phyloP scores from a whole-genome alignment of 2,113 vertebrate species.

The Pituophis catenifer region DNA sequence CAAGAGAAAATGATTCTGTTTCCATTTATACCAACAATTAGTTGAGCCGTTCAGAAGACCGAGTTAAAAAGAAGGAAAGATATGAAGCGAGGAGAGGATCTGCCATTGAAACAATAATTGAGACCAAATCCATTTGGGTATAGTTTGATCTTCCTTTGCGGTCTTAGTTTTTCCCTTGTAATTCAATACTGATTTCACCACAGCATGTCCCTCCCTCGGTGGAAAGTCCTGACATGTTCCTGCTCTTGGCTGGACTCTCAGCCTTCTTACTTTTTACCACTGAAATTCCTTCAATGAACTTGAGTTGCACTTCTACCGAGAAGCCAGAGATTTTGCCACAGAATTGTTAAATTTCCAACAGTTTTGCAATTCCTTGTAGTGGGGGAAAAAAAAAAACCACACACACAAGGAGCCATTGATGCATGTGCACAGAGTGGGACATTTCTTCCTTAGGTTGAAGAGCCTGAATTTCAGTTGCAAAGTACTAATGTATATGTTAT shows the following conservation, averaged over 20 bases:
- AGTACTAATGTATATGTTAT: conserved; percentile 28
- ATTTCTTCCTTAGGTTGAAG: neutral
- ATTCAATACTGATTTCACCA: neutral
- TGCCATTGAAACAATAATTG: neutral
- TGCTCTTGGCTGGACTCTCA: neutral
- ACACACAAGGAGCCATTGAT: neutral
- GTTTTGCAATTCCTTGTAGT: neutral
- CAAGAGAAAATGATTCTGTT: neutral
- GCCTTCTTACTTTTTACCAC: neutral
- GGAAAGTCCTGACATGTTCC: neutral
- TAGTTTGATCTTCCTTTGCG: neutral
- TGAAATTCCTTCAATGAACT: accelerated
- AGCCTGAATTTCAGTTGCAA: neutral
- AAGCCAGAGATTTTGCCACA: neutral
- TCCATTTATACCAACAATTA: neutral
- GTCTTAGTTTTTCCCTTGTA: neutral
- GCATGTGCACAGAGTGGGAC: neutral
- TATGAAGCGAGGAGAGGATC: neutral
- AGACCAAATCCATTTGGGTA: neutral
- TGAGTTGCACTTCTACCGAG: neutral
- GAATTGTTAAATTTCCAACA: neutral
- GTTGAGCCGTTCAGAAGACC: neutral
- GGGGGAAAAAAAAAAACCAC: too few species aligned
- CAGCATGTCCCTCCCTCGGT: accelerated
- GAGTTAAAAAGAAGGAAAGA: neutral